These are phyloP conservation scores for Caenorhabditis imperialis DNA, from an alignment of 2,888 invertebrate species.

Conservation along the genomic window DNA sequence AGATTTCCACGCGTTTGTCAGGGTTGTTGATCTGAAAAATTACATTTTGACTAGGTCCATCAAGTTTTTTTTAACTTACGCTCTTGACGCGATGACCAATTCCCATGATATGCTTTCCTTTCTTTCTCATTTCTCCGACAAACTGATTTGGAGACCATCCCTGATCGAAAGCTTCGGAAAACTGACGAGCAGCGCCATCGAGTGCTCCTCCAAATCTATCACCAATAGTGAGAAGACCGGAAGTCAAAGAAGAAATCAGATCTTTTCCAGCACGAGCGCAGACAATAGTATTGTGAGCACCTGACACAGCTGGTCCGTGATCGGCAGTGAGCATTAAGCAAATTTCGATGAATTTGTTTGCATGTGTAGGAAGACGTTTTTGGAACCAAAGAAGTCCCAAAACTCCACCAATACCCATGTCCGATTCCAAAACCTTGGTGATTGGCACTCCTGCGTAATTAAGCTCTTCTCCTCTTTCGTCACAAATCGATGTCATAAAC, in stretches of 20 bases:
- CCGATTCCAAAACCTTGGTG: constrained; percentile 88
- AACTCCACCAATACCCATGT: constrained; percentile 97
- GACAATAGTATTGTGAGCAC: constrained; percentile 84
- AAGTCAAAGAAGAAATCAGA: constrained; percentile 93
- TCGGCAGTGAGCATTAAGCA: constrained; percentile 98
- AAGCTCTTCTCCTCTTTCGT: constrained; percentile 88
- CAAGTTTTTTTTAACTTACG: constrained; percentile 79
- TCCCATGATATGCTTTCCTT: constrained; percentile 98
- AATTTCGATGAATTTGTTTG: constrained; percentile 98
- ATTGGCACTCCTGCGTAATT: constrained; percentile 92
- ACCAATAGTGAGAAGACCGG: constrained; percentile 92
- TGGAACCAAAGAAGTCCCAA: constrained; percentile 98
- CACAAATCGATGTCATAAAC: constrained; percentile 99
- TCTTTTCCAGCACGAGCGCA: constrained; percentile 97
- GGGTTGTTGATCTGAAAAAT: constrained; percentile 90
- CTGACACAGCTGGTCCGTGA: constrained; percentile 98
- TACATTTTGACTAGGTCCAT: background rate
- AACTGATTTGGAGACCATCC: constrained; percentile 89
- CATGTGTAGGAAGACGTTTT: constrained; percentile 86
- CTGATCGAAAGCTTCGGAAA: constrained; percentile 94
- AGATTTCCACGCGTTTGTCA: constrained; percentile 95
- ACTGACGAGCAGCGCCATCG: constrained; percentile 97
- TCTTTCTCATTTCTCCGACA: constrained; percentile 96
- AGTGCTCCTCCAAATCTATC: constrained; percentile 98
- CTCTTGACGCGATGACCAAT: constrained; percentile 92